These are phyloP conservation scores for Heliconius eleuchia DNA, from an alignment of 1,140 invertebrate species.

Conservation along the genomic window DNA sequence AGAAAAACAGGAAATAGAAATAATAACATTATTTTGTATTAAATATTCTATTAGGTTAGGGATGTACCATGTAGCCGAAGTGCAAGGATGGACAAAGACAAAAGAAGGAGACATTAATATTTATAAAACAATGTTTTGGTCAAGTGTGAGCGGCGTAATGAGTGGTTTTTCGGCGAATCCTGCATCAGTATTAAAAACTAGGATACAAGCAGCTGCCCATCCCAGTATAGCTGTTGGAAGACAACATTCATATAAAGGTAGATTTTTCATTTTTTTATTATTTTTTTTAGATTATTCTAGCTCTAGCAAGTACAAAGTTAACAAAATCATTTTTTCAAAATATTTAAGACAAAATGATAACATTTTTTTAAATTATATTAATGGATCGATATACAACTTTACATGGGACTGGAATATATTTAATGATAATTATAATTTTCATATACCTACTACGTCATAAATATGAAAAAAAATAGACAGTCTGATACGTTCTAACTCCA, in stretches of 20 bases:
- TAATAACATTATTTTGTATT: not conserved
- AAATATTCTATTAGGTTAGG: constrained; percentile 83
- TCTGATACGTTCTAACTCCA: no score
- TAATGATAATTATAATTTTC: no score
- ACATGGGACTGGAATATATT: no score
- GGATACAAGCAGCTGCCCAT: constrained; percentile 89
- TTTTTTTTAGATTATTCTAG: no score
- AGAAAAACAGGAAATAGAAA: not conserved
- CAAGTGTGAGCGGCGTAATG: constrained; percentile 87
- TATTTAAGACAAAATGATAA: no score
- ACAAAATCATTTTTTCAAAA: no score
- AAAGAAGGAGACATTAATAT: constrained; percentile 87
- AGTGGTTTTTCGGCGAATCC: constrained; percentile 90
- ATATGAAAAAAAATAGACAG: no score
- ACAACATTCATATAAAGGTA: constrained; percentile 88
- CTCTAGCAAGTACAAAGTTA: no score
- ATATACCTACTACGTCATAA: no score
- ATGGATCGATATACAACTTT: no score
- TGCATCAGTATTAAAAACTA: constrained; percentile 93
- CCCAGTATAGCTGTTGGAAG: constrained; percentile 92
- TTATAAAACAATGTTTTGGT: constrained; percentile 85
- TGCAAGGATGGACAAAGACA: constrained; percentile 86
- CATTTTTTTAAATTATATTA: no score
- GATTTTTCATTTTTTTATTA: not conserved
- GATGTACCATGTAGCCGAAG: constrained; percentile 87